Conservation (phyloP, 2,113 vertebrate genomes). For the Plecotus auritus region DNA sequence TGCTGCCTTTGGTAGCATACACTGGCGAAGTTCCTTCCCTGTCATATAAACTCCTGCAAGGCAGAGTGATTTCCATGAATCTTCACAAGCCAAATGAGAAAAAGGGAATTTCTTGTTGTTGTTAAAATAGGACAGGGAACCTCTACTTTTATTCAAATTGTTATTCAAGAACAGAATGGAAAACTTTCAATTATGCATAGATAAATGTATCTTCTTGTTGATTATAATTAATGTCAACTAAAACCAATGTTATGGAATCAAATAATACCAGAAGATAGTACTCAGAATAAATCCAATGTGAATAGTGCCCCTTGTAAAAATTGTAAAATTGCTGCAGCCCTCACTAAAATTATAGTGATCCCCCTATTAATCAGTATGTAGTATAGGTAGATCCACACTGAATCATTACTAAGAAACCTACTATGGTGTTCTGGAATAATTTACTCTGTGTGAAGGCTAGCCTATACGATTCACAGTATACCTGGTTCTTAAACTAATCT, state of each 20-base stretch:
- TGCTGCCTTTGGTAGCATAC: constrained; percentile 92
- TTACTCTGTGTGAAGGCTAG: neutral
- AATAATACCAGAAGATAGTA: neutral
- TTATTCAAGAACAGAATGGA: constrained; percentile 21
- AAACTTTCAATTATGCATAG: neutral
- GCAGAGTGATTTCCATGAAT: constrained; percentile 30
- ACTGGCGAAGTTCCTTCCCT: constrained; percentile 93
- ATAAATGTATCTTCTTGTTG: neutral
- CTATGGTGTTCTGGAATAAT: neutral
- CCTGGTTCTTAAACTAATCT: neutral
- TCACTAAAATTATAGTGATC: neutral
- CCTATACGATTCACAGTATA: neutral
- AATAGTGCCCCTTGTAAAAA: neutral
- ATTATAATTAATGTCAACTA: neutral
- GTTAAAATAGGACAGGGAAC: neutral
- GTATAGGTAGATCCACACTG: neutral
- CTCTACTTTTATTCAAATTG: constrained; percentile 18
- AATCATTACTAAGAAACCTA: neutral
- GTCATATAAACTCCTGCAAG: constrained; percentile 90
- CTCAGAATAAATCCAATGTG: neutral
- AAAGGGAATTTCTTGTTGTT: neutral
- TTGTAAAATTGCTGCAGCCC: neutral
- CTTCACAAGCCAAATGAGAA: neutral
- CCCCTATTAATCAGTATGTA: neutral
- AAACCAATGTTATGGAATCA: neutral